Evolutionary conservation across 1,140 invertebrate species (phyloP).

Genomic region (Tetranychus cinnabarinus): DNA sequence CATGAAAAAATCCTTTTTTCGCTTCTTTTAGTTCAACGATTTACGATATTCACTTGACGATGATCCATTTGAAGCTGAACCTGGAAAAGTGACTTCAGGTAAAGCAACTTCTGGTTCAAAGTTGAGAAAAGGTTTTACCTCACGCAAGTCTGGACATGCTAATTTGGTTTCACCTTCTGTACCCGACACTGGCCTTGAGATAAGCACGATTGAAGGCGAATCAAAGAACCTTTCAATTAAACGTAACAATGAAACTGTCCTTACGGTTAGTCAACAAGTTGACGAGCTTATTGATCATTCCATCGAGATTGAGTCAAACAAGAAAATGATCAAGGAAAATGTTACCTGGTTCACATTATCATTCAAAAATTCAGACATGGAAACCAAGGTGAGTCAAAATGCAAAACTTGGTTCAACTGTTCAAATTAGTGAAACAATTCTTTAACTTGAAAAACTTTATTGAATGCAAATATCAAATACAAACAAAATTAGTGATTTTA

Average conservation of each 20-base stretch:
- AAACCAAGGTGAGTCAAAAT: conserved; percentile 31
- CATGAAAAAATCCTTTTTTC: neutral
- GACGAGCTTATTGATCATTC: conserved; percentile 65
- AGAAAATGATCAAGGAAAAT: conserved; percentile 62
- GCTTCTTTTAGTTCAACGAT: conserved; percentile 8
- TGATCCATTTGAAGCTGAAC: conserved; percentile 7
- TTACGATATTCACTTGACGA: conserved; percentile 14
- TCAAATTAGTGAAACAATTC: neutral
- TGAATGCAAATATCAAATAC: neutral
- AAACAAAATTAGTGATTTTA: neutral
- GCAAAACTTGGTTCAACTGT: conserved; percentile 6
- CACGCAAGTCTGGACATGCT: too few species aligned
- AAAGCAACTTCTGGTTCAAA: neutral
- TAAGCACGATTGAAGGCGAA: neutral
- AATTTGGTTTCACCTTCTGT: too few species aligned
- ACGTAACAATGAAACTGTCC: neutral
- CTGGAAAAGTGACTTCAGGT: neutral
- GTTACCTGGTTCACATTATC: conserved; percentile 59
- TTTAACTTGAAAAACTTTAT: neutral
- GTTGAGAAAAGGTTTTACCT: neutral
- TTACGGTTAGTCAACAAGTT: conserved; percentile 34
- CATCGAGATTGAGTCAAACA: conserved; percentile 79
- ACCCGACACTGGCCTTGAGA: too few species aligned
- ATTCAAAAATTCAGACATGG: conserved; percentile 47
- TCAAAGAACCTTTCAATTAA: neutral